Percentiles rank a stretch among this genome's conserved stretches.
Evolutionary conservation across 2,113 vertebrate species (phyloP).

Genomic region (Rhinogobius similis): DNA sequence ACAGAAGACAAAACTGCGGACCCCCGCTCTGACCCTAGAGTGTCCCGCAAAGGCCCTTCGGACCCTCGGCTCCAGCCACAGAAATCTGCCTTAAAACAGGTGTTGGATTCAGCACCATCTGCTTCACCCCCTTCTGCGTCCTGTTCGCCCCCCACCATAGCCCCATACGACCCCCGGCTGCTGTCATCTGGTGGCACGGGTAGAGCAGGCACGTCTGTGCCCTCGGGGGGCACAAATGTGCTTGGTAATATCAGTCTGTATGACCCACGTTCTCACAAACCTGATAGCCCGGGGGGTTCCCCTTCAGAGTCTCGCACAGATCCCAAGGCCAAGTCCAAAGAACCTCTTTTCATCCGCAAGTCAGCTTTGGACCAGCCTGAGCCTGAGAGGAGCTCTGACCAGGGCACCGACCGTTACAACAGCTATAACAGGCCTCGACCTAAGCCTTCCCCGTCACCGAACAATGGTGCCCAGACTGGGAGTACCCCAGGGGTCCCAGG

Average conservation of each 20-base stretch:
- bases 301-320: conserved; percentile 69
- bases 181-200: conserved; percentile 80
- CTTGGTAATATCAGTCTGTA: conserved; percentile 91
- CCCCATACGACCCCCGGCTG: conserved; percentile 88
- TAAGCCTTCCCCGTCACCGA: conserved; percentile 74
- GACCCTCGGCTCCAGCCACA: conserved; percentile 85
- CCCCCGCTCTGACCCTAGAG: conserved; percentile 69
- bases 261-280: conserved; percentile 85
- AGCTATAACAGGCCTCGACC: conserved; percentile 91
- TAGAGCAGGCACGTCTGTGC: conserved; percentile 60
- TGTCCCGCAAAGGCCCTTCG: conserved; percentile 73
- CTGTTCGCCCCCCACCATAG: conserved; percentile 73
- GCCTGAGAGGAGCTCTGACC: conserved; percentile 71
- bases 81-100: conserved; percentile 75
- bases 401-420: conserved; percentile 87
- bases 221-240: conserved; percentile 83
- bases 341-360: conserved; percentile 87
- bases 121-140: conserved; percentile 44
- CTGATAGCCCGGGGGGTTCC: conserved; percentile 61
- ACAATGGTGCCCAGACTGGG: conserved; percentile 50
- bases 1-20: conserved; percentile 84
- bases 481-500: conserved; percentile 16
- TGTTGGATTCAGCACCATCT: conserved; percentile 36
- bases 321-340: conserved; percentile 80
- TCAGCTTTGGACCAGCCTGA: conserved; percentile 89